Evolutionary conservation across 2,888 invertebrate species (phyloP).

Genomic region (Pterostichus madidus): DNA sequence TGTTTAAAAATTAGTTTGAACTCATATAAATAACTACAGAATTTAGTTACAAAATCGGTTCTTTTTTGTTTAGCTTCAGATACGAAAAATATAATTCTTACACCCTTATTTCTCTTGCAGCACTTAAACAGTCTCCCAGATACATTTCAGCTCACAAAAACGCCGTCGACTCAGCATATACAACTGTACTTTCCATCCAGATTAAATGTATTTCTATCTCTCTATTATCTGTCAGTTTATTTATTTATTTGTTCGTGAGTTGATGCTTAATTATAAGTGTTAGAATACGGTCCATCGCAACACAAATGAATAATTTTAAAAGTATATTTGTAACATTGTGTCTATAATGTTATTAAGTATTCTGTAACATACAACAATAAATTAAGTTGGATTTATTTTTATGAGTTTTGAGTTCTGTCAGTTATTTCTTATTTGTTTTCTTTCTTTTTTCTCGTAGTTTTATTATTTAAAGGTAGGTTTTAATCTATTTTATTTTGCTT

Average conservation of each 20-base stretch:
- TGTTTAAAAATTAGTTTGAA: too few relatives aligned
- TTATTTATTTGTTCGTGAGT: conserved; percentile 61
- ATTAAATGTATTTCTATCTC: conserved; percentile 62
- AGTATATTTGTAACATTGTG: conserved; percentile 50
- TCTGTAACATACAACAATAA: conserved; percentile 67
- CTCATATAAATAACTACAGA: too few relatives aligned
- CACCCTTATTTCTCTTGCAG: conserved; percentile 42
- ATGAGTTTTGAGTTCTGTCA: conserved; percentile 66
- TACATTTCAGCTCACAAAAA: conserved; percentile 42
- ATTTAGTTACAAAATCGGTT: not conserved
- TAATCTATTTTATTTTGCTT: conserved; percentile 37
- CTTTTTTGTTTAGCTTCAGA: not conserved
- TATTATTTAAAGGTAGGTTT: conserved; percentile 43
- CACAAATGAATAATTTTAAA: conserved; percentile 5
- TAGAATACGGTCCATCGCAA: conserved; percentile 44
- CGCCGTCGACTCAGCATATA: conserved; percentile 45
- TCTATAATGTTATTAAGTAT: conserved; percentile 47
- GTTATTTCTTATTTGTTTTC: conserved; percentile 66
- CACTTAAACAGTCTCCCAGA: conserved; percentile 43
- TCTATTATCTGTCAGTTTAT: conserved; percentile 56
- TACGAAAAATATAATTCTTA: not conserved
- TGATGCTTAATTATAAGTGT: conserved; percentile 64
- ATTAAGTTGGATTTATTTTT: conserved; percentile 70
- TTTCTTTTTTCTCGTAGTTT: conserved; percentile 64
- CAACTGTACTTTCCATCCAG: conserved; percentile 61